Evolutionary conservation across 1,140 invertebrate species (phyloP), one percentile per base, ranked within the genome.

Genomic region (Phthorimaea operculella): DNA sequence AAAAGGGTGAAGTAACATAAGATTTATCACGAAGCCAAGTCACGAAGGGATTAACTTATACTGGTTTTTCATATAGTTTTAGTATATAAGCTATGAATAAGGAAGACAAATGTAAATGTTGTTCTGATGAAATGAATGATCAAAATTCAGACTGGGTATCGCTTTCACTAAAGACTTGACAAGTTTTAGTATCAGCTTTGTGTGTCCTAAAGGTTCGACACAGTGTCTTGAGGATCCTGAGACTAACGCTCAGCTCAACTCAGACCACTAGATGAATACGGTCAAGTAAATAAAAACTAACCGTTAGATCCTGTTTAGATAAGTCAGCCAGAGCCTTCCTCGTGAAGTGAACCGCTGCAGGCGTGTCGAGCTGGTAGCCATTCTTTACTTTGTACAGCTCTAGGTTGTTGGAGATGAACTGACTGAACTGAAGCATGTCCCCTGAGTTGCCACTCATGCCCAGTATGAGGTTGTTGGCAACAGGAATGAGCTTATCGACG

Each of bases 371-470:
- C 72, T 97, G 94, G 87, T 99, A 99, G 1, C 93, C 95, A 86
- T 99, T 98, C 70, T 95, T 90, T 93, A 99, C 98, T 87, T 97
- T 96, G 74, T 99, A 99, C 0, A 99, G 86, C 61, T 97, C 94
- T 70, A 99, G 91, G 86, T 99, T 99, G 86, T 98, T 98, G 0
- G 92, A 89, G 63, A 99, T 96, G 76, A 95, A 99, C 76, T 99
- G 97, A 9, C 96, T 94, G 87, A 99, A 99, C 76, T 99, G 97
- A 7, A 90, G 91, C 1, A 94, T 94, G 76, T 99, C 98, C 0
- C 97, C 98, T 8, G 92, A 82, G 76, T 99, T 97, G 39, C 98
- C 98, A 68, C 90, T 91, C 33, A 96, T 90, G 5, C 93, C 93
- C 92, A 99, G 96, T 39, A 97, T 79, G 56, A 99, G 83, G 44